Percentiles rank a stretch among this genome's conserved stretches.
These are phyloP conservation scores for Megalurothrips usitatus DNA, from an alignment of 2,888 invertebrate genomes.

Conservation along the genomic window DNA sequence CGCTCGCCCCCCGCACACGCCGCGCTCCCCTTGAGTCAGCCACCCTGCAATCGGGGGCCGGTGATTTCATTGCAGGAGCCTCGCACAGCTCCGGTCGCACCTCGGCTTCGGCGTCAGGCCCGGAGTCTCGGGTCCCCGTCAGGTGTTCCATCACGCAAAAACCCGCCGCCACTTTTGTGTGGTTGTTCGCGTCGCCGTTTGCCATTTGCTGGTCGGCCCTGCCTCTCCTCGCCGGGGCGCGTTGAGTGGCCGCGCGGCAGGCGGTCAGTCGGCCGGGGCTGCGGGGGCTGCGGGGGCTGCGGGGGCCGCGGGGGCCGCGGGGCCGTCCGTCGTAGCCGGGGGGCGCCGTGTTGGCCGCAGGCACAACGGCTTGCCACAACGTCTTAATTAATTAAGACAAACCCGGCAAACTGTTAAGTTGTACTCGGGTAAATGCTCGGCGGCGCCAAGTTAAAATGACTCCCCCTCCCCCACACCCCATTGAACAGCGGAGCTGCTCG, in stretches of 20 bases:
- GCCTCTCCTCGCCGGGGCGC: not conserved
- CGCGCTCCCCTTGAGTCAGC: too few species aligned
- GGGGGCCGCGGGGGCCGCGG: not conserved
- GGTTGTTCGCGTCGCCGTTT: too few species aligned
- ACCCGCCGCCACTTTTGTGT: not conserved
- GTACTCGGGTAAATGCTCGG: slow-evolving; percentile 5
- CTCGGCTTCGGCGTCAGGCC: not conserved
- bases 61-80: not conserved
- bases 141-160: not conserved
- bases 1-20: too few species aligned
- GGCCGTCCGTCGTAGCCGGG: too few species aligned
- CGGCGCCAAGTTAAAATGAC: slow-evolving; percentile 19
- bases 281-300: too few species aligned
- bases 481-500: not conserved
- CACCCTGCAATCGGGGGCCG: too few species aligned
- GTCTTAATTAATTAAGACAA: slow-evolving; percentile 25
- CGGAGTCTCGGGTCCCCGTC: too few species aligned
- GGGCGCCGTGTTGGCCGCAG: too few species aligned
- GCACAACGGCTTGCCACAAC: not conserved
- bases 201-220: not conserved
- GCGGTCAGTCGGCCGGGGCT: not conserved
- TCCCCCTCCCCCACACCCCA: not conserved
- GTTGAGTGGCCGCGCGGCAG: not conserved
- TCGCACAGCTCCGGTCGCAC: not conserved
- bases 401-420: slow-evolving; percentile 26